Conservation (phyloP, 2,888 invertebrate genomes). For the Apodemia zela region DNA sequence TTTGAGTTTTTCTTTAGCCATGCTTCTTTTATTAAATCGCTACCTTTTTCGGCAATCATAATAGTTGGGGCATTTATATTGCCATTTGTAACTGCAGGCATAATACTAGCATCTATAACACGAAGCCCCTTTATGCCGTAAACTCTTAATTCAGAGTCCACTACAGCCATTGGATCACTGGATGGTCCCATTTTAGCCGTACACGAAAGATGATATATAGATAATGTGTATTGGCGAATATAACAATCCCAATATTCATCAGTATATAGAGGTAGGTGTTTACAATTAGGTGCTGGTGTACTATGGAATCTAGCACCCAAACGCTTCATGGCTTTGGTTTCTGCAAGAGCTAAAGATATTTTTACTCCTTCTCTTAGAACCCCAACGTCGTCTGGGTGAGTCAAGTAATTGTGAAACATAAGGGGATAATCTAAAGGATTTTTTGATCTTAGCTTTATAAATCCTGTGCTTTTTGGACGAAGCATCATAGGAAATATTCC, state of each 20-base stretch:
- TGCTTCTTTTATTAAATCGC: constrained; percentile 88
- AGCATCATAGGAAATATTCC: constrained; percentile 94
- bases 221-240: constrained; percentile 91
- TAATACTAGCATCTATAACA: constrained; percentile 93
- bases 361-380: constrained; percentile 93
- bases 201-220: constrained; percentile 92
- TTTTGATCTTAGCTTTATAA: constrained; percentile 84
- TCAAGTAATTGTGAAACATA: constrained; percentile 94
- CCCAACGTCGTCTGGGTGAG: constrained; percentile 91
- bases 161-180: constrained; percentile 88
- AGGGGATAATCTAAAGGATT: constrained; percentile 90
- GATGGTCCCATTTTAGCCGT: constrained; percentile 92
- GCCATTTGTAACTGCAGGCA: constrained; percentile 92
- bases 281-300: constrained; percentile 89
- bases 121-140: constrained; percentile 89
- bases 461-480: constrained; percentile 92
- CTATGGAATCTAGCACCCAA: constrained; percentile 89
- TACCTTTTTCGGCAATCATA: constrained; percentile 93
- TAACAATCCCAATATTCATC: constrained; percentile 94
- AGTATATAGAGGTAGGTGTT: constrained; percentile 86
- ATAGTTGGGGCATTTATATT: constrained; percentile 93
- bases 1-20: constrained; percentile 72
- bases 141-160: constrained; percentile 88
- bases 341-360: constrained; percentile 89
- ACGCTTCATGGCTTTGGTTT: constrained; percentile 87